phyloP scores from a whole-genome alignment of 2,888 invertebrate genomes.

The Epistrophe grossulariae region DNA sequence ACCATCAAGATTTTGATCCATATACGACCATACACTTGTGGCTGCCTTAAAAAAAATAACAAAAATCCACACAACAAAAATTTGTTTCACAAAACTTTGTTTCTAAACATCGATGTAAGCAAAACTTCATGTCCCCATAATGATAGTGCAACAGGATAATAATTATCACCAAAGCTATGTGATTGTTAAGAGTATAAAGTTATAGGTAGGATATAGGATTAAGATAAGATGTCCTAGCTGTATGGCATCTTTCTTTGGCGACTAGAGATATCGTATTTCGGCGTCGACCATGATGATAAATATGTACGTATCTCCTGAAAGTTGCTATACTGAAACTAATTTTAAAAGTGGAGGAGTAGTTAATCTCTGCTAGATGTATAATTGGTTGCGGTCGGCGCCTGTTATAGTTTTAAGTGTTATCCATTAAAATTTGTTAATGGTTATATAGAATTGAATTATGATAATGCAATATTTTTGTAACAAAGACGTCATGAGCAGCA shows the following conservation, averaged over 20 bases:
- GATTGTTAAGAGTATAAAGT: background rate
- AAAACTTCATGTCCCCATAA: slow-evolving; percentile 53
- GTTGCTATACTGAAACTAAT: slow-evolving; percentile 11
- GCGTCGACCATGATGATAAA: slow-evolving; percentile 65
- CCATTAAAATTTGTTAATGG: slow-evolving; percentile 27
- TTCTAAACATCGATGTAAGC: slow-evolving; percentile 35
- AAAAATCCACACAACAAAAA: slow-evolving; percentile 6
- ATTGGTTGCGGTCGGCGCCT: slow-evolving; percentile 65
- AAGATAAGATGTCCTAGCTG: slow-evolving; percentile 37
- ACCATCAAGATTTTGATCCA: background rate
- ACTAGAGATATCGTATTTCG: slow-evolving; percentile 68
- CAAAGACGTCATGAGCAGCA: background rate
- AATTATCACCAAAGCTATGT: slow-evolving; percentile 52
- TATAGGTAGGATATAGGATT: slow-evolving; percentile 25
- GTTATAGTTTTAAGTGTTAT: slow-evolving; percentile 53
- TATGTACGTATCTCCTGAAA: background rate
- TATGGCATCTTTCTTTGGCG: slow-evolving; percentile 54
- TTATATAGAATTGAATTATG: slow-evolving; percentile 32
- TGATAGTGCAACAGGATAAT: slow-evolving; percentile 70
- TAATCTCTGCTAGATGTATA: slow-evolving; percentile 40
- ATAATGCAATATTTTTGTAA: background rate
- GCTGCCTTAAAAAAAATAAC: background rate
- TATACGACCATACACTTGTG: background rate
- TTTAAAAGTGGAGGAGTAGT: slow-evolving; percentile 57
- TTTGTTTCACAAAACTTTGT: slow-evolving; percentile 63